Base-by-base conservation (phyloP, 2,797 vertebrate genomes). In the Diglossa cyanea region DNA sequence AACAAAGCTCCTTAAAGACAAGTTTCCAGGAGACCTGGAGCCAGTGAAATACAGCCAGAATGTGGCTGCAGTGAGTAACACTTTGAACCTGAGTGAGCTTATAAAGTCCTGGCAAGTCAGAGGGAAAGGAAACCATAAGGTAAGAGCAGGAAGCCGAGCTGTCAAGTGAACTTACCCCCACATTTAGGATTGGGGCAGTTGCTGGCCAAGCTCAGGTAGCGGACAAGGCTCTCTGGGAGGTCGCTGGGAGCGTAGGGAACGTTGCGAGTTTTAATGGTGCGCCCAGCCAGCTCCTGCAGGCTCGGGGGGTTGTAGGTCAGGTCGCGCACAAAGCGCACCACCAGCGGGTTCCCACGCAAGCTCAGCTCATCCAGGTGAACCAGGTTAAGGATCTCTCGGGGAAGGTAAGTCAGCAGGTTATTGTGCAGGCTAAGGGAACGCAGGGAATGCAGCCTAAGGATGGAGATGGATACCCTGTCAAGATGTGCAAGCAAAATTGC, bases 101-200 rank as follows among this genome's bases (percentile, higher is more conserved):
- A n/a, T 18, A 2, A 55, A 84, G 60, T 25, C 40, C 14, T 0
- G 0, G 20, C 35, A 65, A 78, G 40, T 17, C 40, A 68, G 21
- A 74, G 33, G 65, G 45, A 65, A 85, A 87, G 45, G 73, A 82
- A 77, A 33, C 12, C 37, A 26, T 0, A 9, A 11, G 28, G 19
- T 8, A 15, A 17, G 60, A 83, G 72, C 26, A 33, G 72, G 50
- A 55, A 71, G 67, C 40, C 71, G 28, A 80, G 66, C 21, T 17
- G 39, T 4, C 6, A 50, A 65, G 30, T 28, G 37, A 93, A 25
- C 98, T 98, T 96, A 99, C 99, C 99, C 35, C 98, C 99, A 28
- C 99, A 99, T 90, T 99, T 99, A 42, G 99, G 99, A 94, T 99
- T 99, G 94, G 99, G 99, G 60, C 99, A 99, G 97, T 99, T 99